Evolutionary conservation across 2,888 invertebrate species (phyloP).

Genomic region (Agrochola lota): DNA sequence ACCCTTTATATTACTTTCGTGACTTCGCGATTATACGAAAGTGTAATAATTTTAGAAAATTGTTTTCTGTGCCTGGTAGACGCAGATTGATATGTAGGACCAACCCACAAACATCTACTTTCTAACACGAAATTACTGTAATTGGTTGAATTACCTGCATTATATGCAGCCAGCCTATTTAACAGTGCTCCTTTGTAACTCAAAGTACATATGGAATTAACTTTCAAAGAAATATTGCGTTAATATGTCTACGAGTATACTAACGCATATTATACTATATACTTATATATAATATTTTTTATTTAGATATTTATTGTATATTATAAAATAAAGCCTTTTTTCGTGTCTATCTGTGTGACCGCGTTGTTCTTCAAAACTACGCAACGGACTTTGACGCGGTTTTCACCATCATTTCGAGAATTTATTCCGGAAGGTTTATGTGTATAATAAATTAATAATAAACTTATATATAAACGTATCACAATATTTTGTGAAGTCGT

Average conservation of each 20-base stretch:
- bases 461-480: too few species aligned
- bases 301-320: too few species aligned
- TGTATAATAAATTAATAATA: too few species aligned
- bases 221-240: constrained; percentile 21
- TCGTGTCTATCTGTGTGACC: background rate
- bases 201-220: constrained; percentile 4
- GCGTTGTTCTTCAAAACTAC: background rate
- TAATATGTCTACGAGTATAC: too few species aligned
- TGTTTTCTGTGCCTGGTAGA: constrained; percentile 39
- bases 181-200: constrained; percentile 19
- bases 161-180: constrained; percentile 34
- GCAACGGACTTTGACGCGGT: background rate
- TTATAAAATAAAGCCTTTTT: background rate
- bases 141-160: constrained; percentile 44
- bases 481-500: background rate
- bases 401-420: background rate
- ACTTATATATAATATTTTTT: too few species aligned
- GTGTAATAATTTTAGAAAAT: constrained; percentile 26
- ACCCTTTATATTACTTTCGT: constrained; percentile 15
- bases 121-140: constrained; percentile 51
- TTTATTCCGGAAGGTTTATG: background rate
- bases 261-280: too few species aligned
- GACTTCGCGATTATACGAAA: constrained; percentile 26
- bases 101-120: constrained; percentile 49
- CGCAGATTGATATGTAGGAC: constrained; percentile 48